These are phyloP conservation scores for Somateria mollissima DNA, from an alignment of 2,797 vertebrate genomes.

Conservation along the genomic window DNA sequence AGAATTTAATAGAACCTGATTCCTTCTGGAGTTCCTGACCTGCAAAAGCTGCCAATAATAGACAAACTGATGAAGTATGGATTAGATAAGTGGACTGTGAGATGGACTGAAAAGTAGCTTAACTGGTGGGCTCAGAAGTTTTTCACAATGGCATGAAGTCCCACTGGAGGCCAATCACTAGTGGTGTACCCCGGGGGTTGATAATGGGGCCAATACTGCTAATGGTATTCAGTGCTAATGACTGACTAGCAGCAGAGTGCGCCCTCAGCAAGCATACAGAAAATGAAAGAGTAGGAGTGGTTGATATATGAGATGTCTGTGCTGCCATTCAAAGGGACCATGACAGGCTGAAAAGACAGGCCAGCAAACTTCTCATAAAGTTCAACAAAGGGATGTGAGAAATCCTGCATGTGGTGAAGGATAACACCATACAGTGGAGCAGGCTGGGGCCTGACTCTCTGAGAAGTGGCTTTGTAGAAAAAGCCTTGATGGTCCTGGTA, in stretches of 20 bases:
- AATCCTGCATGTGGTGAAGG: not conserved
- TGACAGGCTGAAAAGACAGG: not conserved
- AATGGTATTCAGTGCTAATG: not conserved
- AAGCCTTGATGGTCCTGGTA: not conserved
- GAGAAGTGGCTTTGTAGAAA: not conserved
- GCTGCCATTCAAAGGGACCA: not conserved
- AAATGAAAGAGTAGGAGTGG: not conserved
- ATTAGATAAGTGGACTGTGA: not conserved
- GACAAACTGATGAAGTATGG: not conserved
- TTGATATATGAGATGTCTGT: not conserved
- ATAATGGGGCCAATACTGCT: not conserved
- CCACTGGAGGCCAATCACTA: not conserved
- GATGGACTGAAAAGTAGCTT: no score
- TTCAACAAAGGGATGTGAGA: not conserved
- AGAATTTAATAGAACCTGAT: not conserved
- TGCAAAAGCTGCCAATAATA: not conserved
- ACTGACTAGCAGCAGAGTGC: not conserved
- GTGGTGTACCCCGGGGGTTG: not conserved
- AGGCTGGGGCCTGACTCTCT: not conserved
- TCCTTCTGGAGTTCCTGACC: not conserved
- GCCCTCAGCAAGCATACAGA: not conserved
- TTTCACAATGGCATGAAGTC: not conserved
- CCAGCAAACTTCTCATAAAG: not conserved
- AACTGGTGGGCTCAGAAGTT: not conserved
- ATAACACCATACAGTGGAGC: fast-evolving